A percentile compares a stretch with the other conserved stretches of the same genome.
Evolutionary conservation across 2,888 invertebrate genomes (phyloP).

Genomic region (Plebejus anna): DNA sequence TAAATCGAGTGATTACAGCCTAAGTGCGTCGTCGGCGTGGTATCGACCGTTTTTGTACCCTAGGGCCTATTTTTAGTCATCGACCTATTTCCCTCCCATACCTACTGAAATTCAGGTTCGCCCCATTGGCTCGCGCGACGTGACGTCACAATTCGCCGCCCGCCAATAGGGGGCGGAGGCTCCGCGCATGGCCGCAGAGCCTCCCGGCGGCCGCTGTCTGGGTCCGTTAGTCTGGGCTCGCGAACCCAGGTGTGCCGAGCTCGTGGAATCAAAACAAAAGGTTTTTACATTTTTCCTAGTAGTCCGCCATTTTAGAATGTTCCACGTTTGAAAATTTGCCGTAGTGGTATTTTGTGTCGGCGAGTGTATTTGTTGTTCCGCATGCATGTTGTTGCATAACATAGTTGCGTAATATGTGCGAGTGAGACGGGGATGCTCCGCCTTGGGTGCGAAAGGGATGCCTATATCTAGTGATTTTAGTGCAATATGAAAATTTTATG

Average conservation of each 20-base stretch:
- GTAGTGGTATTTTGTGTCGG: constrained; percentile 39
- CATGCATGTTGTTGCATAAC: constrained; percentile 40
- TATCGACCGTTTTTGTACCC: constrained; percentile 45
- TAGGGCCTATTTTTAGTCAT: constrained; percentile 70
- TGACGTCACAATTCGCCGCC: constrained; percentile 62
- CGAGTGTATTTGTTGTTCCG: constrained; percentile 32
- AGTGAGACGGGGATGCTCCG: constrained; percentile 42
- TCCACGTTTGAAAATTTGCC: constrained; percentile 40
- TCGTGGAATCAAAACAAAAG: constrained; percentile 58
- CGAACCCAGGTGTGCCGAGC: constrained; percentile 74
- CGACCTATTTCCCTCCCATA: constrained; percentile 62
- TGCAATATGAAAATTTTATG: constrained; percentile 18
- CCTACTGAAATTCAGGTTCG: constrained; percentile 69
- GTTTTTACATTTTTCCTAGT: constrained; percentile 54
- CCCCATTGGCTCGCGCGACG: constrained; percentile 54
- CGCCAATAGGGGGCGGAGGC: constrained; percentile 58
- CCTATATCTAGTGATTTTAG: constrained; percentile 43
- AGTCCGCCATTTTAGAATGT: constrained; percentile 46
- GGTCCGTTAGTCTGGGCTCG: constrained; percentile 69
- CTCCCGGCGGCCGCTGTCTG: constrained; percentile 52
- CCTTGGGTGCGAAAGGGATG: constrained; percentile 43
- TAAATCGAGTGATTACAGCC: constrained; percentile 19
- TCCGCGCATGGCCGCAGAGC: constrained; percentile 64
- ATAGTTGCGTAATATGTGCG: constrained; percentile 42
- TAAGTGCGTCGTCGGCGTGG: constrained; percentile 29